A percentile compares a stretch with the other conserved stretches of the same genome.
phyloP scores from a whole-genome alignment of 1,140 invertebrate genomes.

The Rhysida immarginata region DNA sequence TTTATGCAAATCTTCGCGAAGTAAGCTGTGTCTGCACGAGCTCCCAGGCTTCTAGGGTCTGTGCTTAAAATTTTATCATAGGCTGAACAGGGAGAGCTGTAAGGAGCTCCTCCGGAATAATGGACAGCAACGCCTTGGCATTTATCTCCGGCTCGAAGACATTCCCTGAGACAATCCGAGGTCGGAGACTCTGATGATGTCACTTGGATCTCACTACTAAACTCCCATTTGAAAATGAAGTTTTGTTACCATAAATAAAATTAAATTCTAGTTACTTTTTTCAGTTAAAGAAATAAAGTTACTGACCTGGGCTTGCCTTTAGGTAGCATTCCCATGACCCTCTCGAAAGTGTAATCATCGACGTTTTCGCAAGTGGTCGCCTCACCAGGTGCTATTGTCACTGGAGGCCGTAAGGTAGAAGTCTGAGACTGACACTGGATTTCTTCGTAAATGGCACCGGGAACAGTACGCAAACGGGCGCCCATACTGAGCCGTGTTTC shows the following conservation, averaged over 20 bases:
- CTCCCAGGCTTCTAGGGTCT: neutral
- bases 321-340: neutral
- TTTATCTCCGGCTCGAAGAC: neutral
- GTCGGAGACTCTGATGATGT: neutral
- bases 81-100: neutral
- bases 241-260: too few relatives aligned
- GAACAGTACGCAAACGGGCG: neutral
- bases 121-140: neutral
- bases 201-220: neutral
- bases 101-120: neutral
- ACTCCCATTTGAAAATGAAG: too few relatives aligned
- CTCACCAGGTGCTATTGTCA: neutral
- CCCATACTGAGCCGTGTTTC: neutral
- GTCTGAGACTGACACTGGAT: too few relatives aligned
- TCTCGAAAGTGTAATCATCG: neutral
- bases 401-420: too few relatives aligned
- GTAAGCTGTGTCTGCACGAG: neutral
- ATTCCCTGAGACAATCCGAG: neutral
- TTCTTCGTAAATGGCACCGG: neutral
- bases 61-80: neutral
- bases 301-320: too few relatives aligned
- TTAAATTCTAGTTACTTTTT: too few relatives aligned
- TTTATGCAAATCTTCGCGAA: neutral
- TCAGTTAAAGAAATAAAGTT: too few relatives aligned
- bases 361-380: neutral